These are phyloP conservation scores for Lithobates sylvaticus DNA, from an alignment of 2,797 vertebrate species.

Conservation along the genomic window DNA sequence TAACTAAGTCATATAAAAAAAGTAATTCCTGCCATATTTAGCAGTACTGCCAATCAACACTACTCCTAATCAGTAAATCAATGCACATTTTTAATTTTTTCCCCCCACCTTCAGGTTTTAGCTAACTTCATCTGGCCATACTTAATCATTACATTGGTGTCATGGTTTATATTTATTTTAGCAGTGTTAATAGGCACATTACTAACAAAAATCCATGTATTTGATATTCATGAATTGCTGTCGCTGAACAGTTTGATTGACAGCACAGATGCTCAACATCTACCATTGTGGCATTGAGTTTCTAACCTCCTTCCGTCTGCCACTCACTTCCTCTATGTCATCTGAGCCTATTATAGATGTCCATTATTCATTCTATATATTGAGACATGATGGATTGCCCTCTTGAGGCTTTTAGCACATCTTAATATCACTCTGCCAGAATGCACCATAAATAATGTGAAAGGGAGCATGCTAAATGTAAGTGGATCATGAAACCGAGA, in stretches of 20 bases:
- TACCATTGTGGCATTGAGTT: constrained; percentile 65
- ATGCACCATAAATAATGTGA: constrained; percentile 76
- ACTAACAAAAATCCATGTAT: constrained; percentile 65
- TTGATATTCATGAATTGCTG: constrained; percentile 73
- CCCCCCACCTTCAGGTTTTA: not conserved
- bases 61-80: not conserved
- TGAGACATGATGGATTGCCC: constrained; percentile 77
- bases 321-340: constrained; percentile 72
- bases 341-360: constrained; percentile 70
- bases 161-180: not conserved
- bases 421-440: constrained; percentile 81
- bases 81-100: not conserved
- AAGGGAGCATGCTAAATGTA: constrained; percentile 72
- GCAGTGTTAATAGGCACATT: not conserved
- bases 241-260: constrained; percentile 69
- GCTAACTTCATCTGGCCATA: not conserved
- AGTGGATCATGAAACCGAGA: constrained; percentile 70
- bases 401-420: constrained; percentile 75
- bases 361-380: constrained; percentile 71
- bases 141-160: not conserved
- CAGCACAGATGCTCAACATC: constrained; percentile 69
- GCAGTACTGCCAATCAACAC: not conserved
- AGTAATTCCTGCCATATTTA: not conserved
- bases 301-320: constrained; percentile 69
- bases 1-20: not conserved